A percentile compares a stretch with the other conserved stretches of the same genome.
phyloP scores from a whole-genome alignment of 2,113 vertebrate species.

The Proterorhinus semilunaris region DNA sequence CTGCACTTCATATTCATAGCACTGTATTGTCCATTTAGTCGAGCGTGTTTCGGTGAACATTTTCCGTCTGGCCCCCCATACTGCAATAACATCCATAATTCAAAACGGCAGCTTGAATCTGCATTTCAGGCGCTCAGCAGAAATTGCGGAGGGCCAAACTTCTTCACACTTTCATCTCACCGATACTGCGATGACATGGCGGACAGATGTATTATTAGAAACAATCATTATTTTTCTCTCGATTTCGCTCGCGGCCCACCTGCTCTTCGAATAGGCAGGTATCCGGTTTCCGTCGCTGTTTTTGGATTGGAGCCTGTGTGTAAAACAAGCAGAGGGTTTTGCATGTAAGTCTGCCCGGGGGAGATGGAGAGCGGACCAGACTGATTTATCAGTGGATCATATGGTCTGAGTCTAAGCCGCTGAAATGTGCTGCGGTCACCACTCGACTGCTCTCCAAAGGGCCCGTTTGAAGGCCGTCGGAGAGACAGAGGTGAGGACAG shows the following conservation, averaged over 20 bases:
- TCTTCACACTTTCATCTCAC: constrained; percentile 28
- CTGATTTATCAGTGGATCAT: constrained; percentile 67
- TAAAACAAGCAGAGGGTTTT: constrained; percentile 67
- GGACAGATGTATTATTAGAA: constrained; percentile 59
- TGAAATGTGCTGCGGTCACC: constrained; percentile 58
- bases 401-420: constrained; percentile 45
- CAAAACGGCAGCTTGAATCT: constrained; percentile 11
- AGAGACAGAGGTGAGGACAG: constrained; percentile 23
- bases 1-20: background rate
- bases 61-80: background rate
- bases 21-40: background rate
- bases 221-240: constrained; percentile 53
- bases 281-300: constrained; percentile 60
- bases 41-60: background rate
- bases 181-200: constrained; percentile 35
- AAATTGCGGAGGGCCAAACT: constrained; percentile 20
- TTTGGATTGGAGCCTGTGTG: constrained; percentile 56
- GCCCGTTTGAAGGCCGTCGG: constrained; percentile 37
- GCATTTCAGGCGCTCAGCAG: constrained; percentile 13
- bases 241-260: constrained; percentile 54
- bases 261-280: constrained; percentile 63
- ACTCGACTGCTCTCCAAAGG: constrained; percentile 48
- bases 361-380: constrained; percentile 27
- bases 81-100: constrained; percentile 6
- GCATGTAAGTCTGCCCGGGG: constrained; percentile 58